Conservation (phyloP, 2,113 vertebrate genomes). For the Pelodiscus sinensis region DNA sequence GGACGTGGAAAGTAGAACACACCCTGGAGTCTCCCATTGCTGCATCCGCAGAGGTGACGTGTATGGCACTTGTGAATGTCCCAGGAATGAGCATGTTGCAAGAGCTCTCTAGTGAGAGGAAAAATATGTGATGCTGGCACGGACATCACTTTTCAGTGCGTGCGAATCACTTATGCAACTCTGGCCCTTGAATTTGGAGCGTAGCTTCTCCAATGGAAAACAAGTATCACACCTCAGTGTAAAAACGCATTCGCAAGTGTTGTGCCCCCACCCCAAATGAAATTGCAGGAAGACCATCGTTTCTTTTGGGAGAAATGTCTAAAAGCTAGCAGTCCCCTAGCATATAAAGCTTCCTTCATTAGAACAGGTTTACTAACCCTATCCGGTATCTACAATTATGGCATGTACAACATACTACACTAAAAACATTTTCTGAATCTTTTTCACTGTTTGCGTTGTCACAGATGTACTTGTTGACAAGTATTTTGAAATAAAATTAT, state of each 20-base stretch:
- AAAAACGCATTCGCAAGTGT: fast-evolving
- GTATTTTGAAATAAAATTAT: not conserved
- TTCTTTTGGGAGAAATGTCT: not conserved
- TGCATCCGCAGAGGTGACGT: fast-evolving
- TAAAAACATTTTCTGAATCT: not conserved
- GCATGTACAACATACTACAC: too few relatives aligned
- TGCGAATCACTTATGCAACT: too few relatives aligned
- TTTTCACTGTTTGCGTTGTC: not conserved
- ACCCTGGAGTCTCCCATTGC: not conserved
- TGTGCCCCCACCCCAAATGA: fast-evolving
- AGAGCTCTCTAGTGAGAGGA: not conserved
- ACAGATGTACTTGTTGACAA: not conserved
- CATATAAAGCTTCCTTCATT: not conserved
- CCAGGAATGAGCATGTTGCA: not conserved
- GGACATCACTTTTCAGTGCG: too few relatives aligned
- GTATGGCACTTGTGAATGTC: not conserved
- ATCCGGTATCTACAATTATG: not conserved
- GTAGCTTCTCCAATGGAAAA: not conserved
- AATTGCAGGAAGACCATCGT: not conserved
- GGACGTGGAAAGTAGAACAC: fast-evolving
- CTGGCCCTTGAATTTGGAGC: not conserved
- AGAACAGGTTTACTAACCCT: not conserved
- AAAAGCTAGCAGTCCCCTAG: not conserved
- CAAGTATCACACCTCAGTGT: not conserved
- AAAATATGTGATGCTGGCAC: not conserved